These are phyloP conservation scores for Hirtodrosophila cameraria DNA, from an alignment of 2,888 invertebrate species.

Conservation along the genomic window DNA sequence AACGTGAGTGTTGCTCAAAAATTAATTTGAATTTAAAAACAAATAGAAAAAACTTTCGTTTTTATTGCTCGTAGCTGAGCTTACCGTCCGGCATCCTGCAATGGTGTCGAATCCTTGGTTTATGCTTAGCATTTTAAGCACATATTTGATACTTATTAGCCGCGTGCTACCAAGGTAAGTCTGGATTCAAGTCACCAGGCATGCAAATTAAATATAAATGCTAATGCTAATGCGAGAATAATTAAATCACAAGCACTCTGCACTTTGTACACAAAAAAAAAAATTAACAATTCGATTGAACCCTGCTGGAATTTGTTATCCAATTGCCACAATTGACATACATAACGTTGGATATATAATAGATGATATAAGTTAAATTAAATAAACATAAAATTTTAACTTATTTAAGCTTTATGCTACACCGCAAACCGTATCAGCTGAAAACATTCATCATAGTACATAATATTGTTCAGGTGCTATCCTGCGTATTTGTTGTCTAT, in stretches of 20 bases:
- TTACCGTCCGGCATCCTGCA: slow-evolving; percentile 40
- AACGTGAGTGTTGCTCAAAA: slow-evolving; percentile 11
- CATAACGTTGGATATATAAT: not conserved
- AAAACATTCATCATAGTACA: slow-evolving; percentile 89
- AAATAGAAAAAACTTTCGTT: not conserved
- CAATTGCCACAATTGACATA: not conserved
- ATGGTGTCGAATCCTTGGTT: slow-evolving; percentile 57
- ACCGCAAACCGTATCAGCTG: slow-evolving; percentile 88
- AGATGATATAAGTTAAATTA: not conserved
- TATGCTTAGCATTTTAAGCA: slow-evolving; percentile 50
- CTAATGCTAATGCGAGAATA: slow-evolving; percentile 6
- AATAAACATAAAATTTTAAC: slow-evolving; percentile 2
- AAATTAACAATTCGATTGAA: slow-evolving; percentile 35
- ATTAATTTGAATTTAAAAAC: not conserved
- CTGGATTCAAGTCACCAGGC: not conserved
- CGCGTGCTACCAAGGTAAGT: slow-evolving; percentile 68
- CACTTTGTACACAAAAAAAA: slow-evolving; percentile 15
- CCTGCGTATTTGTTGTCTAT: slow-evolving; percentile 71
- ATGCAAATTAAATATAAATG: not conserved
- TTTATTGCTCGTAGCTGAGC: not conserved
- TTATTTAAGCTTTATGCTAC: slow-evolving; percentile 86
- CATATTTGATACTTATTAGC: slow-evolving; percentile 72
- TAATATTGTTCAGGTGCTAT: slow-evolving; percentile 90
- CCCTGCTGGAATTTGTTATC: not conserved
- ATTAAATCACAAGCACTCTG: slow-evolving; percentile 5